Conservation (phyloP, 2,888 invertebrate genomes). For the Sarcophaga variegata region DNA sequence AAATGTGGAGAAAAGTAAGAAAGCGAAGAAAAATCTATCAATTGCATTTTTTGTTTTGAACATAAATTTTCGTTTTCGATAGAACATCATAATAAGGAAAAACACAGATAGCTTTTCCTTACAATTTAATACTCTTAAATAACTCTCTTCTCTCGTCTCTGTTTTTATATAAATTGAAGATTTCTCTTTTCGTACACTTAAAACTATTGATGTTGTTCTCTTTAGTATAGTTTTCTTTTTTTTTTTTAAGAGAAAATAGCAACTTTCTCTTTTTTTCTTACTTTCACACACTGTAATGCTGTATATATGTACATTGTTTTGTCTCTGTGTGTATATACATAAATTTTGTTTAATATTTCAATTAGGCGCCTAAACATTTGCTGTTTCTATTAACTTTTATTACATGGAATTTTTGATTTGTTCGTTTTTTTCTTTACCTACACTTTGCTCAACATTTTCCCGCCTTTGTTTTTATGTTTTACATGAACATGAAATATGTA, state of each 20-base stretch:
- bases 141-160: neutral
- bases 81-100: no score
- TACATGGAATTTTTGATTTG: constrained; percentile 17
- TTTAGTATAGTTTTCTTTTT: neutral
- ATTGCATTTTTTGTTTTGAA: constrained; percentile 65
- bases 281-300: no score
- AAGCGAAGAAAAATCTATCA: constrained; percentile 39
- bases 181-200: no score
- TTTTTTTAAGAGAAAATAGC: no score
- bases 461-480: constrained; percentile 66
- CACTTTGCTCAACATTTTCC: constrained; percentile 41
- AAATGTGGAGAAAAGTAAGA: constrained; percentile 14
- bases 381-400: constrained; percentile 43
- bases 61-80: constrained; percentile 52
- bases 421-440: constrained; percentile 18
- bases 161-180: no score
- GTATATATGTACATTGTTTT: no score
- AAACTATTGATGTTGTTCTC: constrained; percentile 7
- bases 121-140: constrained; percentile 28
- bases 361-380: constrained; percentile 64
- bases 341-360: constrained; percentile 29
- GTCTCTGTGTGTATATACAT: constrained; percentile 14
- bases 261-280: no score
- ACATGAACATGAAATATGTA: constrained; percentile 70
- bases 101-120: constrained; percentile 25